Percentiles rank a stretch among this genome's conserved stretches.
Evolutionary conservation across 2,797 vertebrate genomes (phyloP).

Genomic region (Nannoperca obscura): DNA sequence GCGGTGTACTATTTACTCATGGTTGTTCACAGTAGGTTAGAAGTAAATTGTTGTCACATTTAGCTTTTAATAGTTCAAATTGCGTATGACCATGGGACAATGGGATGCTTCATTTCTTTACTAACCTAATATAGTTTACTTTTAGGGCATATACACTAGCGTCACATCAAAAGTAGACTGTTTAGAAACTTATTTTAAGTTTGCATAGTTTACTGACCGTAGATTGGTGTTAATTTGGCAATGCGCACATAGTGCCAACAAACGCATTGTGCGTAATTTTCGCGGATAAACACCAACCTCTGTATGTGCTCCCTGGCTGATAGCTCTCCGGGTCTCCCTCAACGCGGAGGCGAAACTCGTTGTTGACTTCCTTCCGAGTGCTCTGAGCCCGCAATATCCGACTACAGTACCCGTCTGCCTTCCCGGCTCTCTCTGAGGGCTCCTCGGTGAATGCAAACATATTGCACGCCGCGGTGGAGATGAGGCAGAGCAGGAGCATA

Average conservation of each 20-base stretch:
- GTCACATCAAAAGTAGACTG: background rate
- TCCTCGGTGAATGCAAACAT: slow-evolving; percentile 91
- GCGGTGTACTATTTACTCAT: background rate
- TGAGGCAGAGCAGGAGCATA: slow-evolving; percentile 84
- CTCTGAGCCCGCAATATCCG: slow-evolving; percentile 93
- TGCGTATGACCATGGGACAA: background rate
- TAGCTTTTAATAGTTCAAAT: background rate
- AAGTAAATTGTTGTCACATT: background rate
- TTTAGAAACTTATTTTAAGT: slow-evolving; percentile 53
- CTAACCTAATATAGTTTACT: background rate
- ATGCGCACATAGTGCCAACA: slow-evolving; percentile 20
- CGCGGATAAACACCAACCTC: slow-evolving; percentile 85
- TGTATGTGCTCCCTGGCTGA: slow-evolving; percentile 95
- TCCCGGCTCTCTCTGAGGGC: slow-evolving; percentile 90
- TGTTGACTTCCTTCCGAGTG: slow-evolving; percentile 90
- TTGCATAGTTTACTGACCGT: slow-evolving; percentile 1
- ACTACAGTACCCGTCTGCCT: slow-evolving; percentile 95
- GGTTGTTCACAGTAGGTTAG: background rate
- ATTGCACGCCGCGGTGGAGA: slow-evolving; percentile 83
- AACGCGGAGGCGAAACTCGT: slow-evolving; percentile 95
- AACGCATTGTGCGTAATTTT: slow-evolving; percentile 31
- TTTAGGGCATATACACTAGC: background rate
- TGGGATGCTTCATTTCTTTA: background rate
- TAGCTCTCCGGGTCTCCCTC: slow-evolving; percentile 97
- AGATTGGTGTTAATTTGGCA: background rate